Evolutionary conservation across 2,888 invertebrate genomes (phyloP), one percentile per base, ranked within the genome.

Genomic region (Phymatocera aterrima): DNA sequence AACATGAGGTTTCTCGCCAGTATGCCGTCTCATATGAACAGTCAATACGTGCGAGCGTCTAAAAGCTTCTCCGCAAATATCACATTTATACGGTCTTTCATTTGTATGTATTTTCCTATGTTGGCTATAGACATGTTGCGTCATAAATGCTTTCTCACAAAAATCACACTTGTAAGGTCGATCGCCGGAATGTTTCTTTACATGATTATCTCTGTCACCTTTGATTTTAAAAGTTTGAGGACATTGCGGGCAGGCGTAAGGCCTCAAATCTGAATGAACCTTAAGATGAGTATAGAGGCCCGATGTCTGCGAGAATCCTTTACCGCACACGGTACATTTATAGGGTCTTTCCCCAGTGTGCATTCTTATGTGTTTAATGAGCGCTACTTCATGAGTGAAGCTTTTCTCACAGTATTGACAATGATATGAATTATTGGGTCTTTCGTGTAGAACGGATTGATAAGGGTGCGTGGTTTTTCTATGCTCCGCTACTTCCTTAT

Each of bases 91-190:
- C 6, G 78, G 78, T 3, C 78, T 57, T 48, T 78, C 78, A 31
- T 78, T 74, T 10, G 78, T 78, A 21, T 78, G 78, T 8, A 78
- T 78, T 21, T 74, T 78, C 10, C 74, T 37, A n/a, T 78, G 78
- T 24, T 82, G 82, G 70, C 82, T 82, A 15, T 80, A 82, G 34
- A 82, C 82, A 60, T 82, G 82, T 57, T 81, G 82, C 8, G 82
- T 82, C 82, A 82, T 82, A 48, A 82, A 82, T 2, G 82, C 81
- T 51, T 82, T 82, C 21, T 79, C 57, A 54, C 82, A 82, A 68
- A 80, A 79, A 40, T 82, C 82, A 31, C 82, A 82, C 65, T 82
- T 82, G 80, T 82, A 82, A 24, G 82, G 82, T 24, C 82, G 80
- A 77, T 81, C 64, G 0, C 82, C 82, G 6, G 82, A 78, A 60